Conservation (phyloP, 2,113 vertebrate genomes). For the Zeus faber region DNA sequence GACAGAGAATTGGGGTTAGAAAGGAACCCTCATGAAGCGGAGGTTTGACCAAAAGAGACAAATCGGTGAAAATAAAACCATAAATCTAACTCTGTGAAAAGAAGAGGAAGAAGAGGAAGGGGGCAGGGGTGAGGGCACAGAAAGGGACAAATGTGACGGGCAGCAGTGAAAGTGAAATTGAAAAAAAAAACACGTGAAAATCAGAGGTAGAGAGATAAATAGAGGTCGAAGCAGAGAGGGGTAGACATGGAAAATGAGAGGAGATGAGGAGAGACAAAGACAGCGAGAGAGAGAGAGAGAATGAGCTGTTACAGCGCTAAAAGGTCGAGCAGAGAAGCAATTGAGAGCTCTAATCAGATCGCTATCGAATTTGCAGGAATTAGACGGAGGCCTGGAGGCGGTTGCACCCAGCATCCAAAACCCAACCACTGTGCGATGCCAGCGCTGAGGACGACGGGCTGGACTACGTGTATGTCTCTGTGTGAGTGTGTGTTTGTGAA, state of each 20-base stretch:
- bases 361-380: slow-evolving; percentile 64
- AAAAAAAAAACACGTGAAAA: slow-evolving; percentile 8
- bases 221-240: slow-evolving; percentile 15
- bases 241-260: slow-evolving; percentile 36
- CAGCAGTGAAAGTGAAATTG: slow-evolving; percentile 20
- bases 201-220: slow-evolving; percentile 8
- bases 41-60: no score
- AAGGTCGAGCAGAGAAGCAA: slow-evolving; percentile 66
- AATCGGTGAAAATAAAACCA: no score
- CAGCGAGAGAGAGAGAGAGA: slow-evolving; percentile 34
- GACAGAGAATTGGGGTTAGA: no score
- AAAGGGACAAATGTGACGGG: slow-evolving; percentile 11
- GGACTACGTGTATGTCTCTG: not conserved
- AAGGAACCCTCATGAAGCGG: no score
- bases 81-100: no score
- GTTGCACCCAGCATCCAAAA: slow-evolving; percentile 36
- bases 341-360: slow-evolving; percentile 70
- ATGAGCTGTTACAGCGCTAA: slow-evolving; percentile 49
- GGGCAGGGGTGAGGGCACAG: not conserved
- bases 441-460: no score
- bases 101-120: no score
- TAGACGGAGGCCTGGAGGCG: slow-evolving; percentile 47
- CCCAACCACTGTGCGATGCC: slow-evolving; percentile 27
- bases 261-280: slow-evolving; percentile 26
- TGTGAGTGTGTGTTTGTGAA: not conserved